A percentile compares a stretch with the other conserved stretches of the same genome.
phyloP scores from a whole-genome alignment of 64 coral and sea anemone genomes.

The Pachyseris speciosa region DNA sequence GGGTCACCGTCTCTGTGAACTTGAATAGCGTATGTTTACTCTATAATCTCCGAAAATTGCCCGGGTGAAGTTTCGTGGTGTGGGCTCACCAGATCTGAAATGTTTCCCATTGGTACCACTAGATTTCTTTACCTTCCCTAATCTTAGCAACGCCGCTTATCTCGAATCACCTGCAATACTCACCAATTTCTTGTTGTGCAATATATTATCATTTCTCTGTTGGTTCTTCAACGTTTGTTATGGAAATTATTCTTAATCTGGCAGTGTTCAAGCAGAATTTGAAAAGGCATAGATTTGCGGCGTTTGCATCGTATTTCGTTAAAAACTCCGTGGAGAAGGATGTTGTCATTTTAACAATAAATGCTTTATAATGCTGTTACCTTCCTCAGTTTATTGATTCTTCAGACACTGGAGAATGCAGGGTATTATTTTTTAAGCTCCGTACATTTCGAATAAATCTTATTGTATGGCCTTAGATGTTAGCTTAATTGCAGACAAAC shows the following conservation, averaged over 20 bases:
- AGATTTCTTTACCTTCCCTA: conserved; percentile 10
- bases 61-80: conserved; percentile 4
- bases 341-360: neutral
- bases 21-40: conserved; percentile 72
- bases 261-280: conserved; percentile 4
- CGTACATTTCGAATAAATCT: conserved; percentile 15
- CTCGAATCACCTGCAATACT: conserved; percentile 79
- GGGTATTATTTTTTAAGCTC: conserved; percentile 9
- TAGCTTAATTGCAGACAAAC: conserved; percentile 92
- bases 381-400: neutral
- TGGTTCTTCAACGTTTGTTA: conserved; percentile 91
- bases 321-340: neutral
- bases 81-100: conserved; percentile 3
- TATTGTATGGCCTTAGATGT: conserved; percentile 82
- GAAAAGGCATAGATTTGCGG: neutral
- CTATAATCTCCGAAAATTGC: conserved; percentile 45
- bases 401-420: neutral
- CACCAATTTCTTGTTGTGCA: conserved; percentile 72
- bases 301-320: neutral
- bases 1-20: conserved; percentile 66
- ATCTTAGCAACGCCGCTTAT: conserved; percentile 53
- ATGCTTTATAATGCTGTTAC: neutral
- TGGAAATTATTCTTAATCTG: conserved; percentile 88
- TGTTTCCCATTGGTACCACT: neutral
- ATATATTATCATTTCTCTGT: conserved; percentile 85